Base-by-base conservation (phyloP, 2,113 vertebrate species). In the Diadophis punctatus region DNA sequence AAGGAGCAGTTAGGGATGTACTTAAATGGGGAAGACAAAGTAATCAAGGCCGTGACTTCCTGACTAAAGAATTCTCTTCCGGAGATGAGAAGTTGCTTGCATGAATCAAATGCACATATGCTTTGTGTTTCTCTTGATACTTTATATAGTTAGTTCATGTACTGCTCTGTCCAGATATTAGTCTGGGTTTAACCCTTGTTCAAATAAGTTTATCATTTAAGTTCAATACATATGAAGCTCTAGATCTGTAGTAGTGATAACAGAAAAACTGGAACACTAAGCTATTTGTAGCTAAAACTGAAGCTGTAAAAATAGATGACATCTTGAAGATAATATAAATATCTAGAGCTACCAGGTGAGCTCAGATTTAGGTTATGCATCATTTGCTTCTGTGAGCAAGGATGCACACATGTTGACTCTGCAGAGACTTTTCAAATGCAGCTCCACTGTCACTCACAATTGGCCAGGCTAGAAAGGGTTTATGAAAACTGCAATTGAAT, bases 1-100 rank as follows among this genome's bases (percentile, higher is more conserved):
- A 98, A 98, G 97, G 97, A 98, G 97, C 97, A 97, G 97, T 98
- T 98, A 98, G 97, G 97, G 96, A 97, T 97, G 98, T 98, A 98
- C 98, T 98, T 98, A 98, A 98, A 98, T 86, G 95, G 97, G 96
- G 96, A 97, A 98, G 97, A 97, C 96, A 97, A 97, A 98, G 97
- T 97, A 97, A 97, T 96, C 97, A 96, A 96, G 97, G 98, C 98
- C 89, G 7, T 95, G 97, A 97, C 97, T 98, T 97, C 97, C 97
- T 97, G 97, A 97, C 68, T 94, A 97, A 95, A 97, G 94, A 95
- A 97, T 97, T 96, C 91, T 95, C 96, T 97, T 97, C 96, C 96
- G 95, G 93, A 97, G 96, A 97, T 97, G 96, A 93, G 95, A 92
- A 94, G 92, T 91, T 1, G 3, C 95, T 90, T 11, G 0, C 90